Conservation (phyloP, 1,140 invertebrate species). For the fruit fly (Drosophila melanogaster) region Release_6_plus_ISO1_MT NT_033777.3:19429501-19430000, state of each 20-base stretch:
- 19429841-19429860: no score
- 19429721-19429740: slow-evolving; percentile 29
- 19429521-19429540: neutral
- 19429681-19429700: neutral
- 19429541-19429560: neutral
- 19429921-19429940: no score
- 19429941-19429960: no score
- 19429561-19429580: neutral
- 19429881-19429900: no score
- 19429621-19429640: neutral
- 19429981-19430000: neutral
- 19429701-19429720: slow-evolving; percentile 36
- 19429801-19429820: neutral
- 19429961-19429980: no score
- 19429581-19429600: neutral
- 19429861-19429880: no score
- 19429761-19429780: slow-evolving; percentile 20
- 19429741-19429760: slow-evolving; percentile 17
- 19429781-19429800: neutral
- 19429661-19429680: neutral
- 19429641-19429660: no score
- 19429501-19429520: neutral
- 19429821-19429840: neutral
- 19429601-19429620: neutral
- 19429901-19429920: no score